phyloP scores from a whole-genome alignment of 2,113 vertebrate species.

The Agelaius phoeniceus region DNA sequence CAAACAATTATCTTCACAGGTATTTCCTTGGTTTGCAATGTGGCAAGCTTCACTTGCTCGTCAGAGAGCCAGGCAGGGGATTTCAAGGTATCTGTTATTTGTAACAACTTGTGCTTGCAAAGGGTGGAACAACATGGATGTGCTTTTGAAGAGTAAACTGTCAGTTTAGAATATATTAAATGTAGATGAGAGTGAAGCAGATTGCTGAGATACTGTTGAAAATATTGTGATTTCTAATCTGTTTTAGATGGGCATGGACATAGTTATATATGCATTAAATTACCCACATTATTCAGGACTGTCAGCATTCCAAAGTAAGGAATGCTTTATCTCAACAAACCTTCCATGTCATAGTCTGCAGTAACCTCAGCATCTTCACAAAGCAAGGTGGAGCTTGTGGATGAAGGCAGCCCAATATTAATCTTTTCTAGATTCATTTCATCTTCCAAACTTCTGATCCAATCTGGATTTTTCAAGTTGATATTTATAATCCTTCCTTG shows the following conservation, averaged over 20 bases:
- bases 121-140: not conserved
- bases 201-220: not conserved
- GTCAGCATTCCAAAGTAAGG: not conserved
- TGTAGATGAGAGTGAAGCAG: rapidly evolving
- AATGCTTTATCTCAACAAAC: constrained; percentile 65
- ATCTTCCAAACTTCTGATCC: constrained; percentile 93
- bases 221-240: not conserved
- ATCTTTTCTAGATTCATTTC: constrained; percentile 95
- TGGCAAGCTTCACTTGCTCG: not conserved
- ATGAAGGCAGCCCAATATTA: constrained; percentile 84
- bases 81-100: not conserved
- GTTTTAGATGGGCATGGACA: not conserved
- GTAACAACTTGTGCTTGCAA: not conserved
- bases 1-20: not conserved
- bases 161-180: not conserved
- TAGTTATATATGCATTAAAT: not conserved
- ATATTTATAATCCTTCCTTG: constrained; percentile 86
- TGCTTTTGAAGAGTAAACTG: not conserved
- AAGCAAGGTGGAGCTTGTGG: constrained; percentile 92
- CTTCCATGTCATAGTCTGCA: constrained; percentile 97
- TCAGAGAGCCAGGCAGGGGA: not conserved
- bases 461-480: constrained; percentile 91
- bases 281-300: not conserved
- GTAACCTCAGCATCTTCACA: constrained; percentile 91
- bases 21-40: not conserved